Evolutionary conservation across 2,888 invertebrate genomes (phyloP), one percentile per base, ranked within the genome.

Genomic region (Zootermopsis nevadensis): DNA sequence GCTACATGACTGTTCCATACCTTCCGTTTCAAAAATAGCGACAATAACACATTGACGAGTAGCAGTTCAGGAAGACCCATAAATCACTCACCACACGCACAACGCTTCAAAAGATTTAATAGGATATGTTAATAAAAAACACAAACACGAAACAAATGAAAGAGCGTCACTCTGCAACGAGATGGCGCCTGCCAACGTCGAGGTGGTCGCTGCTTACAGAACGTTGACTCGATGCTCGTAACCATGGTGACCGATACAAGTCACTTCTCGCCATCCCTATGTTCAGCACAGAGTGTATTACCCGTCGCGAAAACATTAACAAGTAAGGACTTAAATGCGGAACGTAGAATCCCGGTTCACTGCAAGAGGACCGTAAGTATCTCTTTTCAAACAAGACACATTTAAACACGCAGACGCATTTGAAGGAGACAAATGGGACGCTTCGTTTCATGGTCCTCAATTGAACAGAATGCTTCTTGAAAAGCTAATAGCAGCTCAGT

Each of bases 151-250:
- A 74, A 35, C 74, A 74, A 38, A 15, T 33, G 69, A 69, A 69
- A 69, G 60, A 60, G 69, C 69, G 66, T 66, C 66, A 2, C 33
- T 33, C 69, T 31, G 33, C 30, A 67, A 15, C 22, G 69, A 74
- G 74, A 74, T 42, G n/a, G 74, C 74, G 38, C 74, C 74, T 22
- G 38, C 74, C 74, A 38, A 38, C 74, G 42, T 30, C 74, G 74
- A 74, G 74, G 74, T 42, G 24, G 38, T n/a, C 38, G 38, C 19
- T 24, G 74, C 74, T 74, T 35, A 74, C n/a, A 38, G 74, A 74
- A 74, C 69, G 33, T 69, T 33, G 69, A 69, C 33, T 69, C 69
- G 31, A 69, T 42, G 74, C 74, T 27, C 22, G 74, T 74, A 19
- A 33, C 74, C 74, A 74, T 74, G 74, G 38, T 38, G 38, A 74